phyloP scores from a whole-genome alignment of 1,140 invertebrate species.

The Caerostris extrusa region DNA sequence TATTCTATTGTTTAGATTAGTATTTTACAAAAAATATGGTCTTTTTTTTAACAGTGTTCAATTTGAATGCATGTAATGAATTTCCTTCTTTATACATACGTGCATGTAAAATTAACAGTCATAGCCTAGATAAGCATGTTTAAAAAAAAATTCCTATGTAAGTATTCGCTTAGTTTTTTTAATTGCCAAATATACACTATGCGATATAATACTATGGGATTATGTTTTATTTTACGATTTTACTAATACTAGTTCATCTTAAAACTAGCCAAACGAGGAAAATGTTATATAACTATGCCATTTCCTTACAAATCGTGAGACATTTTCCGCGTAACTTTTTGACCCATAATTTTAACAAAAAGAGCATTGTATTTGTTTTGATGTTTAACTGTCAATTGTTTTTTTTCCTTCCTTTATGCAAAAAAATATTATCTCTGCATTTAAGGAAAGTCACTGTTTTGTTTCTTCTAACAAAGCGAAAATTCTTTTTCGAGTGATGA shows the following conservation, averaged over 20 bases:
- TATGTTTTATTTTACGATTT: too few relatives aligned
- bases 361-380: not conserved
- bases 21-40: too few relatives aligned
- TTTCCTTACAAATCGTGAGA: not conserved
- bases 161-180: too few relatives aligned
- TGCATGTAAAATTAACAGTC: too few relatives aligned
- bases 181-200: too few relatives aligned
- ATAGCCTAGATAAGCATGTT: too few relatives aligned
- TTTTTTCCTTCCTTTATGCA: not conserved
- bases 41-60: too few relatives aligned
- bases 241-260: not conserved
- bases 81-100: too few relatives aligned
- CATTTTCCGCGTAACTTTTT: not conserved
- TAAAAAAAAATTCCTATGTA: too few relatives aligned
- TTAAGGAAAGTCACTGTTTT: not conserved
- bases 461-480: not conserved
- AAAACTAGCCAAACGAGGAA: not conserved
- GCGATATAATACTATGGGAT: too few relatives aligned
- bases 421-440: not conserved
- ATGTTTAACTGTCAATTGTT: not conserved
- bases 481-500: not conserved
- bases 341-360: constrained; percentile 7
- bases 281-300: not conserved
- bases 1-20: too few relatives aligned
- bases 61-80: too few relatives aligned